Evolutionary conservation across 2,888 invertebrate species (phyloP), one percentile per base, ranked within the genome.

Genomic region (Lepidocyrtoides sp.): DNA sequence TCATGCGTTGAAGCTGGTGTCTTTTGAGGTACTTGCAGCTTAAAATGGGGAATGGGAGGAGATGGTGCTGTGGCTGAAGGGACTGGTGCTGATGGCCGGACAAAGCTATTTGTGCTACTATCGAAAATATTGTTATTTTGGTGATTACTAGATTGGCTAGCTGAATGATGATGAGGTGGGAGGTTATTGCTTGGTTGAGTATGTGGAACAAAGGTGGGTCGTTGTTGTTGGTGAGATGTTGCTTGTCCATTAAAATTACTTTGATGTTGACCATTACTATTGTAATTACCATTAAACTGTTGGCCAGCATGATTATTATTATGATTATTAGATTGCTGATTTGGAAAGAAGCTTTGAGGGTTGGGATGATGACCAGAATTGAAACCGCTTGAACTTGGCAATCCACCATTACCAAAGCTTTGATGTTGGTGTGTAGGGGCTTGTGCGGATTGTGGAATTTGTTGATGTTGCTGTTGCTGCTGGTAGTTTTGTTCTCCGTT

Each of bases 221-320:
- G n/a, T n/a, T n/a, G n/a, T 32, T 89, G 89, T 1, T 89, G 82
- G 41, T 89, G 89, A 26, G 88, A 88, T 5, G 88, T 69, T 23
- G 89, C 54, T 72, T 81, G 82, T 14, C 66, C 82, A 72, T 89
- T 89, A 79, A 51, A 87, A 44, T 66, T 79, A 17, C 57, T 54
- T 54, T 79, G 87, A 8, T 82, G 69, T 14, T 66, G 66, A 29
- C 32, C 1, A 10, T 41, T 32, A 41, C 41, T 48, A 72, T 20
- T 57, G 41, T 57, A 75, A 23, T 44, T 86, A 72, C 17, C 44
- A n/a, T 44, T 66, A 72, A 66, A 66, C 63, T 66, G 63, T 12
- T 72, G 41, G n/a, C 32, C 23, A 44, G 20, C 12, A 26, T n/a
- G 79, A 77, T 79, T 32, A 32, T 86, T 86, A 23, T 41, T 14